A percentile compares a stretch with the other conserved stretches of the same genome.
Conservation (phyloP, 64 coral and sea anemone species). For the Porites australiensis region DNA sequence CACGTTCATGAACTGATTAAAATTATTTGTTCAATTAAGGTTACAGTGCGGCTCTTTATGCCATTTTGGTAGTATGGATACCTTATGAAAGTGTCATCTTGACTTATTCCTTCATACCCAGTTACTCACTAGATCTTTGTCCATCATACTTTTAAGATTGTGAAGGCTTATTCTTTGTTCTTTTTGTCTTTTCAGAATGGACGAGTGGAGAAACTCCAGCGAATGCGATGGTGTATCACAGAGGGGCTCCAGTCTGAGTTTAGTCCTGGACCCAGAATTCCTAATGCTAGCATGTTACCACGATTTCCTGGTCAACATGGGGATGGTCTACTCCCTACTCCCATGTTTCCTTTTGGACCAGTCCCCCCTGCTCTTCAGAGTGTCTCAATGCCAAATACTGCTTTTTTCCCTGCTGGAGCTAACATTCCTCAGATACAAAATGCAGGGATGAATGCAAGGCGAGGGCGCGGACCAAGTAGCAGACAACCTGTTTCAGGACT, state of each 20-base stretch:
- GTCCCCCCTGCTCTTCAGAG: conserved; percentile 67
- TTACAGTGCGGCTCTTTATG: too few relatives aligned
- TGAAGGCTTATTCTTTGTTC: background rate
- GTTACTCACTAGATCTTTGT: too few relatives aligned
- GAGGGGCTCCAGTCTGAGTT: conserved; percentile 81
- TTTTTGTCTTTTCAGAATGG: conserved; percentile 59
- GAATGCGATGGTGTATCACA: conserved; percentile 93
- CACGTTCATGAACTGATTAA: too few relatives aligned
- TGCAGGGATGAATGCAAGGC: conserved; percentile 65
- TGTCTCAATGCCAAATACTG: conserved; percentile 25
- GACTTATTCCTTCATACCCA: too few relatives aligned
- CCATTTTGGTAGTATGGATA: too few relatives aligned
- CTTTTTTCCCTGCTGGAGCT: conserved; percentile 77
- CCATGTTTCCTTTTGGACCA: conserved; percentile 73
- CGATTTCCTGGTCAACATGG: conserved; percentile 64
- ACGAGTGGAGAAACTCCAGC: conserved; percentile 90
- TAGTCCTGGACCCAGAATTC: conserved; percentile 20
- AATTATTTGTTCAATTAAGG: too few relatives aligned
- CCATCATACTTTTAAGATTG: too few relatives aligned
- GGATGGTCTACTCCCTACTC: conserved; percentile 74
- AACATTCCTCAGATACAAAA: conserved; percentile 62
- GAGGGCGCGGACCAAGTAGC: conserved; percentile 86
- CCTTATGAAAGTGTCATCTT: too few relatives aligned
- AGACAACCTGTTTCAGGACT: conserved; percentile 90
- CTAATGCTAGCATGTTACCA: conserved; percentile 27